Base-by-base conservation (phyloP, 2,797 vertebrate species). In the Cossypha dichroa region DNA sequence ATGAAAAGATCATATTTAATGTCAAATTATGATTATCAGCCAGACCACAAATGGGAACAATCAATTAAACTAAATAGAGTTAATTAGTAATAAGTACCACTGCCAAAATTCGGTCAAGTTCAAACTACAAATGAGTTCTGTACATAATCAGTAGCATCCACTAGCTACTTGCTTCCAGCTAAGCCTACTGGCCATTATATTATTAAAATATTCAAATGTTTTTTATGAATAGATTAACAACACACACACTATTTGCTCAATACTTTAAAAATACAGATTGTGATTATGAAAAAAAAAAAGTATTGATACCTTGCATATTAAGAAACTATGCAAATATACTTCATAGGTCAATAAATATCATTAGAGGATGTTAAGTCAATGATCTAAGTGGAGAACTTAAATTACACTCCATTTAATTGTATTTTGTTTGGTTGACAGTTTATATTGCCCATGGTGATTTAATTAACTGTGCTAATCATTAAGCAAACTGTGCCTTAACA, bases 401-500 rank as follows among this genome's bases (percentile, higher is more conserved):
- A 63, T 11, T 38, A 78, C 58, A 64, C n/a, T 90, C 33, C 29
- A 88, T 58, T 85, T 80, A 90, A 85, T 56, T 62, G 64, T 34
- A 43, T 87, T 94, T 77, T 93, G 45, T 85, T 78, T 94, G 73
- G 33, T 41, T 94, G 91, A 83, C 49, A 91, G 46, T 90, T 92
- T 52, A 38, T 31, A 63, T n/a, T 60, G 93, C 68, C 62, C 45
- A 51, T 10, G 16, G 66, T 67, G 15, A 83, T 81, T 81, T 90
- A 93, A 93, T 94, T 88, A 94, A 81, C 76, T 95, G 73, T 45
- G 43, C 25, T 80, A 88, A 95, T 78, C 64, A 74, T 43, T 88
- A 95, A 94, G 77, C 20, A 77, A 95, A 94, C 58, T 69, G 33
- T 15, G 49, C 31, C 54, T 76, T 72, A 93, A 91, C 66, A 93